Base-by-base conservation (phyloP, 2,113 vertebrate species). In the Lota lota region DNA sequence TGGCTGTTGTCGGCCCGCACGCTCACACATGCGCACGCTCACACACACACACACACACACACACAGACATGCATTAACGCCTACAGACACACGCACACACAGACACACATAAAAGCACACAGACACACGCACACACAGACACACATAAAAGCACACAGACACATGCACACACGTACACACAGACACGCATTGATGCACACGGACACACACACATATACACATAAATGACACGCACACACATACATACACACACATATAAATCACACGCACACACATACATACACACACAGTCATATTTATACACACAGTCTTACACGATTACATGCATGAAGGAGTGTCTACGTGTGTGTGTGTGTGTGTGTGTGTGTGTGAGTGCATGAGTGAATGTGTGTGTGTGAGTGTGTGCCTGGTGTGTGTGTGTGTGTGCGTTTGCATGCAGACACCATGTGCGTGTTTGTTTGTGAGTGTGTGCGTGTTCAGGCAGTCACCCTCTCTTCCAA, bases 11-110 rank as follows among this genome's bases (percentile, higher is more conserved):
- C 2, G 16, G 54, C 59, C 8, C 56, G 36, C n/a, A n/a, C 22
- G 61, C 51, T 17, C 61, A 22, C 66, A 18, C 57, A 28, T 20
- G 7, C 20, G 24, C 51, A n/a, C 28, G 47, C n/a, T 53, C 33
- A 21, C 68, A 60, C 20, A 36, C 36, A 22, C 21, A 61, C 10
- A 22, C 59, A 22, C 14, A 15, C 78, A 73, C 61, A 81, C 79
- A 56, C 68, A 77, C 80, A 79, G 74, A 51, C 73, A 66, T 69
- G 75, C 77, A 85, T 67, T 66, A 75, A 79, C 74, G 73, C 79
- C 51, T 81, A 69, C 20, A 64, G 50, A 15, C 64, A 36, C 24
- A 36, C 22, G 57, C 59, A 33, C 59, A 28, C 63, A 15, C 56
- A 79, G 73, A 71, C 79, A 50, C 81, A 69, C 11, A 40, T 5